These are phyloP conservation scores for Casuarius casuarius DNA, from an alignment of 2,113 vertebrate species.

Conservation along the genomic window DNA sequence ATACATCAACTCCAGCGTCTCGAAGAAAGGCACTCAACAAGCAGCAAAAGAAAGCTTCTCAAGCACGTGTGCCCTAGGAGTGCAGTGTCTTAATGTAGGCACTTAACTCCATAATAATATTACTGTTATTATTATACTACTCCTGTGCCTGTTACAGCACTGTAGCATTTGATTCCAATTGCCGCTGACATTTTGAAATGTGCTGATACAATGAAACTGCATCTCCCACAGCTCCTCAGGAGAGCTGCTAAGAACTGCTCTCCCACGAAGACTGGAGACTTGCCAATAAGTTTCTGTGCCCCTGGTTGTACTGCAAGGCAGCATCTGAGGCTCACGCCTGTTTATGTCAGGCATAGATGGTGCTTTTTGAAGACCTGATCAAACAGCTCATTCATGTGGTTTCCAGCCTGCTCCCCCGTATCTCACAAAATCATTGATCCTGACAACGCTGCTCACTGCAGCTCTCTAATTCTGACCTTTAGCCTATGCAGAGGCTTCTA, in stretches of 20 bases:
- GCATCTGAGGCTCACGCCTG: not conserved
- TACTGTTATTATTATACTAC: not conserved
- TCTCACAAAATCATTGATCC: not conserved
- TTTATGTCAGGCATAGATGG: rapidly evolving
- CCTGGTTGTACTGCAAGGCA: rapidly evolving
- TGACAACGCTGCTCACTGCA: not conserved
- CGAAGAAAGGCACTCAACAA: not conserved
- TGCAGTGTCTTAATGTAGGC: not conserved
- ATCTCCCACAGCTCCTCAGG: not conserved
- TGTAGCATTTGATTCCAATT: not conserved
- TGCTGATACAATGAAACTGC: not conserved
- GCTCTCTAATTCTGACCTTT: not conserved
- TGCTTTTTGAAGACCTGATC: not conserved
- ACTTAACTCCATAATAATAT: slow-evolving; percentile 36
- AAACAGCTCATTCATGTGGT: not conserved
- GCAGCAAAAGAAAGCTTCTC: not conserved
- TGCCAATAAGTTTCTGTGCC: rapidly evolving
- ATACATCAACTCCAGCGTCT: not conserved
- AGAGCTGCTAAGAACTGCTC: not conserved
- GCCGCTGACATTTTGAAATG: slow-evolving; percentile 34
- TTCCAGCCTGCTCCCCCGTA: not conserved
- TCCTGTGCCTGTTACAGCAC: not conserved
- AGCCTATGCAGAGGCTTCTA: not conserved
- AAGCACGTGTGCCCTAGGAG: not conserved
- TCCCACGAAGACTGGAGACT: not conserved